Evolutionary conservation across 2,113 vertebrate species (phyloP).

Genomic region (Chloropsis cyanopogon): DNA sequence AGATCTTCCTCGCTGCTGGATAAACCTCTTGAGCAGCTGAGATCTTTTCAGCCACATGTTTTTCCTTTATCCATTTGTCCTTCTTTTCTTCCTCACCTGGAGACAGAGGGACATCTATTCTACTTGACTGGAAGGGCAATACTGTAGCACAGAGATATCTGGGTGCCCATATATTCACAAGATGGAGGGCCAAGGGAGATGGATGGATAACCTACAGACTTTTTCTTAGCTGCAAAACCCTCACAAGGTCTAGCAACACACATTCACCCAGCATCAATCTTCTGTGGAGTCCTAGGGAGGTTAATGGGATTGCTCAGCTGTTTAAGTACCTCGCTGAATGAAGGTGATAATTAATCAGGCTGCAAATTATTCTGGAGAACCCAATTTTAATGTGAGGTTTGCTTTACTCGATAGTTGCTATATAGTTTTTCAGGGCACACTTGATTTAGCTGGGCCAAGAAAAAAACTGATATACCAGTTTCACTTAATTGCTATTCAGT

Average conservation of each 20-base stretch:
- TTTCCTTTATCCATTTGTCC: background rate
- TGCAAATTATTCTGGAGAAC: slow-evolving; percentile 48
- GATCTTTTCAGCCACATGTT: background rate
- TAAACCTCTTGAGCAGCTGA: background rate
- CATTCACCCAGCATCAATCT: background rate
- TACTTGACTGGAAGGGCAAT: background rate
- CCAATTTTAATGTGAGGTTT: background rate
- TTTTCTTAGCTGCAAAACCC: background rate
- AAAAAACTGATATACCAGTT: background rate
- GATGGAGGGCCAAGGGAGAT: background rate
- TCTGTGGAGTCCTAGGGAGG: background rate
- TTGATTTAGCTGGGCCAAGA: background rate
- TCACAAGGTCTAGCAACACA: background rate
- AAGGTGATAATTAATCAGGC: slow-evolving; percentile 7
- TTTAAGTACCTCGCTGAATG: slow-evolving; percentile 1
- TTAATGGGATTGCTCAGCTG: slow-evolving; percentile 10
- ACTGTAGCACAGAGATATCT: background rate
- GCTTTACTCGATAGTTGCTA: background rate
- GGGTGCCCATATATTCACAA: background rate
- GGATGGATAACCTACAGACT: background rate
- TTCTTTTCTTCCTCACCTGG: background rate
- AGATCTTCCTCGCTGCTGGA: slow-evolving; percentile 18
- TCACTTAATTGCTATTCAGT: background rate
- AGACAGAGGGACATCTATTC: background rate
- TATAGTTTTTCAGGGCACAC: background rate